A percentile compares a stretch with the other conserved stretches of the same genome.
Evolutionary conservation across 2,797 vertebrate genomes (phyloP).

Genomic region (Phyllotis vaccarum): DNA sequence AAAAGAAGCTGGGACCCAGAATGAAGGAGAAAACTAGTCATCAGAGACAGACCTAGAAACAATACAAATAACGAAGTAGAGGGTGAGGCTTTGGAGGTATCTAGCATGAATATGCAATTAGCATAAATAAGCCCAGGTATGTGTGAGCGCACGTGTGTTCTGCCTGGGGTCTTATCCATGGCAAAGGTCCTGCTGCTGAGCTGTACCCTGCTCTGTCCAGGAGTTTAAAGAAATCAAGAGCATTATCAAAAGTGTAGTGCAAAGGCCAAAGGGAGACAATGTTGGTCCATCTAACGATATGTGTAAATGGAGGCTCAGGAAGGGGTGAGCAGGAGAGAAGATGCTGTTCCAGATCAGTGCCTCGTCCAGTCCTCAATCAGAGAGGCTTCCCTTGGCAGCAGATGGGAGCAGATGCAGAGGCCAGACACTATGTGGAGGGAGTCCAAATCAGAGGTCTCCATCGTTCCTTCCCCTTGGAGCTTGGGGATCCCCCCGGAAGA

Average conservation of each 20-base stretch:
- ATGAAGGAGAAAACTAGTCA: not conserved
- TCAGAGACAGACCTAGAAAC: not conserved
- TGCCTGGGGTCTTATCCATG: not conserved
- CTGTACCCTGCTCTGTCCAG: not conserved
- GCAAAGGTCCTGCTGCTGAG: not conserved
- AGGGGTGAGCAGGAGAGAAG: not conserved
- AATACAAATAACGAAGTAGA: fast-evolving
- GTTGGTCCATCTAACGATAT: not conserved
- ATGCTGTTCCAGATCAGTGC: not conserved
- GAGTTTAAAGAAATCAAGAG: not conserved
- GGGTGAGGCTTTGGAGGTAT: not conserved
- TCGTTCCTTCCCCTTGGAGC: not conserved
- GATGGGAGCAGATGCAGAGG: not conserved
- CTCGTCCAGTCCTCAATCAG: not conserved
- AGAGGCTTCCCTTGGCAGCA: not conserved
- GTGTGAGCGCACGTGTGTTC: not conserved
- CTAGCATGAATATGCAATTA: fast-evolving
- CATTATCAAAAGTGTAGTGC: not conserved
- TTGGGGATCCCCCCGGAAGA: not conserved
- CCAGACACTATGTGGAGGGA: not conserved
- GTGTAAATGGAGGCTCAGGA: not conserved
- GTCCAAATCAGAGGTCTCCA: not conserved
- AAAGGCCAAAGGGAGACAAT: not conserved
- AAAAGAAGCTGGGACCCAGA: fast-evolving
- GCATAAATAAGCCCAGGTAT: not conserved